Evolutionary conservation across 2,113 vertebrate genomes (phyloP), one percentile per base, ranked within the genome.

Genomic region (Callionymus lyra): DNA sequence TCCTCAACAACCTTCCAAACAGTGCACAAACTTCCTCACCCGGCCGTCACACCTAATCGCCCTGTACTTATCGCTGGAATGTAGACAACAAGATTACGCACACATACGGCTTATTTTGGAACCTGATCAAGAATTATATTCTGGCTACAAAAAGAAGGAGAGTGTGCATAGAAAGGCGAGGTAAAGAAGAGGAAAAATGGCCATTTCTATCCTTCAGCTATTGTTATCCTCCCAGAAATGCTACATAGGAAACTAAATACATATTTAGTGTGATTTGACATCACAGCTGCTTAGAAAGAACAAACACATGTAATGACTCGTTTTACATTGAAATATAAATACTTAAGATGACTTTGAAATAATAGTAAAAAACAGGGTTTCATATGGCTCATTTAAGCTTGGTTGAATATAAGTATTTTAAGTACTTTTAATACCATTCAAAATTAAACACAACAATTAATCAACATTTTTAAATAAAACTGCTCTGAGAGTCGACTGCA

Each of bases 21-120:
- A 62, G 33, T 21, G 50, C 59, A 65, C 19, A 35, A 31, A 34
- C 47, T 16, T 14, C 46, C 38, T 44, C 47, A 59, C 44, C 35
- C 33, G 41, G 53, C 52, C 56, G 59, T 62, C 70, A 56, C 32
- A 58, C 56, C 40, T 49, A 74, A 76, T 59, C 33, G 19, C 48
- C 41, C 34, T n/a, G 48, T 44, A 41, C 57, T 70, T 62, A 71
- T 59, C 60, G 44, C 35, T n/a, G 63, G 72, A 76, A 76, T 76
- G 74, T 33, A 66, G 66, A 66, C 69, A 52, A 44, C 6, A 12
- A 35, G 62, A 17, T 54, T 48, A 17, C 44, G 59, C 63, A 59
- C 44, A 75, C 75, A 73, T 73, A 73, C 43, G 0, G 61, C 47
- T 57, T 53, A 64, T 67, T 72, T 72, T 54, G 47, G 71, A 64